phyloP scores from a whole-genome alignment of 2,797 vertebrate genomes.

The Oreortyx pictus region DNA sequence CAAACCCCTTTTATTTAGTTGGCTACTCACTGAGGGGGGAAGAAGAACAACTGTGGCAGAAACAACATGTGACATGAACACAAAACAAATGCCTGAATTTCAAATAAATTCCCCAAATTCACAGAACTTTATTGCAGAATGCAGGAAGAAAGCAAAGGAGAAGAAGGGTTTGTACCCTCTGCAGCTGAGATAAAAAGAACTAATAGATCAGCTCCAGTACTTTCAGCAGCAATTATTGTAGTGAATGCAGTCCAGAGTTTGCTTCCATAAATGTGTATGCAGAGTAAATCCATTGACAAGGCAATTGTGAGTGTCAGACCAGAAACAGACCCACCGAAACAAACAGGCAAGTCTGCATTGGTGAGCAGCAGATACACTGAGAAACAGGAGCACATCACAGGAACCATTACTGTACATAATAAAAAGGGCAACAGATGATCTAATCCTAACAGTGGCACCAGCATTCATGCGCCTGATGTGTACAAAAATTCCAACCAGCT shows the following conservation, averaged over 20 bases:
- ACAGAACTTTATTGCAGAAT: background rate
- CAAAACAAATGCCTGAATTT: slow-evolving; percentile 55
- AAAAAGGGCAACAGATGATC: background rate
- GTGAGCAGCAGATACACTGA: background rate
- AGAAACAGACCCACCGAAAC: background rate
- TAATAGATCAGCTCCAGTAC: rapidly evolving
- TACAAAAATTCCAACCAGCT: background rate
- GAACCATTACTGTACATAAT: background rate
- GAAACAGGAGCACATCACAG: background rate
- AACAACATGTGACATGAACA: slow-evolving; percentile 63
- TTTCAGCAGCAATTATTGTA: background rate
- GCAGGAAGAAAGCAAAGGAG: background rate
- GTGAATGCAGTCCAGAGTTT: background rate
- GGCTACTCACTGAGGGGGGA: slow-evolving; percentile 11
- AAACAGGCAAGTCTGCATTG: background rate
- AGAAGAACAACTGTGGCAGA: slow-evolving; percentile 37
- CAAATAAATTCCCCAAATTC: slow-evolving; percentile 8
- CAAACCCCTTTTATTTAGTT: slow-evolving; percentile 55
- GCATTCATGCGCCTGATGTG: rapidly evolving
- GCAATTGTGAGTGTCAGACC: background rate
- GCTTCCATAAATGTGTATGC: background rate
- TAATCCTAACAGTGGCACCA: rapidly evolving
- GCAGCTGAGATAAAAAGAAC: background rate
- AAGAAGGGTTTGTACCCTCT: background rate
- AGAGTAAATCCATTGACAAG: background rate